phyloP scores from a whole-genome alignment of 2,113 vertebrate genomes.

The Sus scrofa region DNA sequence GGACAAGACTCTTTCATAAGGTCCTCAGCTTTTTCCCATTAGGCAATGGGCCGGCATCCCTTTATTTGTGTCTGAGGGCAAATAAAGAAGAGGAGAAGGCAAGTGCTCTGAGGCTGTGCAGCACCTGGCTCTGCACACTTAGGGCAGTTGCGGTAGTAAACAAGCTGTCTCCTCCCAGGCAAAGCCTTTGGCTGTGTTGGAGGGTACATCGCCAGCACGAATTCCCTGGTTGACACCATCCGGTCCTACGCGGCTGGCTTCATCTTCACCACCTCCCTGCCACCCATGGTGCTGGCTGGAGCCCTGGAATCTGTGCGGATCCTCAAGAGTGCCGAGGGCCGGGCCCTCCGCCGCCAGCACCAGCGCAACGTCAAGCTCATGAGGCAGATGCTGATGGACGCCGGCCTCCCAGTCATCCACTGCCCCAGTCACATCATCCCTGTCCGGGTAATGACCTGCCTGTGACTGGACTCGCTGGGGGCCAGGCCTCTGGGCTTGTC shows the following conservation, averaged over 20 bases:
- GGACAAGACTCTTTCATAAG: not conserved
- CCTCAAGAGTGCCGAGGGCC: conserved; percentile 94
- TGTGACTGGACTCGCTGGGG: not conserved
- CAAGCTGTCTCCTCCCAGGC: conserved; percentile 85
- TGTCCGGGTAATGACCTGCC: conserved; percentile 89
- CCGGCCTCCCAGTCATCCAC: conserved; percentile 96
- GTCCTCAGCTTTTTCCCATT: not conserved
- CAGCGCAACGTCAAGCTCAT: conserved; percentile 97
- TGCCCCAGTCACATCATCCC: conserved; percentile 99
- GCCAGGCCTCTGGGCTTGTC: rapidly evolving
- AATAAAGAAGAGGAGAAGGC: not conserved
- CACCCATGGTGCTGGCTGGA: conserved; percentile 96
- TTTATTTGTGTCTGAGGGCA: not conserved
- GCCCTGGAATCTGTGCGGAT: conserved; percentile 93
- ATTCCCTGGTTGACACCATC: conserved; percentile 93
- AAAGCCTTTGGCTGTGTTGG: conserved; percentile 99
- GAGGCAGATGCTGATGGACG: conserved; percentile 98
- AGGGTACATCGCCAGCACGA: conserved; percentile 96
- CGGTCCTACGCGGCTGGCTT: conserved; percentile 97
- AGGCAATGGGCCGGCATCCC: not conserved
- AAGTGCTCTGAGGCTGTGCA: not conserved
- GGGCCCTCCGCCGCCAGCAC: conserved; percentile 93
- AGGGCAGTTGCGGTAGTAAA: not conserved
- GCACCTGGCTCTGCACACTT: rapidly evolving
- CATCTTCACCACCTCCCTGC: conserved; percentile 98